Evolutionary conservation across 2,113 vertebrate genomes (phyloP).

Genomic region (Pseudorectes ferrugineus): DNA sequence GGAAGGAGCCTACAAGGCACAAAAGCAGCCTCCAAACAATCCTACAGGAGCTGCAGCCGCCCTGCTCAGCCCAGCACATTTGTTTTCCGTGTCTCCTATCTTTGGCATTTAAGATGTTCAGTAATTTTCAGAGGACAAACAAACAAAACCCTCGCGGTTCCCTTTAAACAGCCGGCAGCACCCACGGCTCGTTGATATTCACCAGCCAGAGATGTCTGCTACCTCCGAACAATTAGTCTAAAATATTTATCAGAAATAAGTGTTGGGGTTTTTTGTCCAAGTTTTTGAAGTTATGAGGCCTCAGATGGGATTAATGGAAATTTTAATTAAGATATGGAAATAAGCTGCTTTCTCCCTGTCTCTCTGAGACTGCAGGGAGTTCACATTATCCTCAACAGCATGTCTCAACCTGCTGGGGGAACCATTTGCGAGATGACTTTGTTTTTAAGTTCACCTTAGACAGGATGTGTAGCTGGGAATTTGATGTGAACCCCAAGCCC

Average conservation of each 20-base stretch:
- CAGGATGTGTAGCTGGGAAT: background rate
- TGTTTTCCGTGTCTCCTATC: background rate
- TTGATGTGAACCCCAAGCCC: background rate
- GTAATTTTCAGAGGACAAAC: constrained; percentile 46
- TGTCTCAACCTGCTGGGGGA: constrained; percentile 50
- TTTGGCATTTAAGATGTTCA: background rate
- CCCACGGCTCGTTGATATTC: constrained; percentile 40
- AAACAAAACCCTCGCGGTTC: background rate
- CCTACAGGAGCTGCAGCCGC: fast-evolving
- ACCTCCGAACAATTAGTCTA: constrained; percentile 56
- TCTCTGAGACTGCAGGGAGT: constrained; percentile 55
- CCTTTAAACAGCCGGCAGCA: background rate
- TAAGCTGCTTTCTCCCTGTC: constrained; percentile 65
- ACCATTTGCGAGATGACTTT: constrained; percentile 38
- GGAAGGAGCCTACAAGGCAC: background rate
- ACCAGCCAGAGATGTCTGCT: constrained; percentile 55
- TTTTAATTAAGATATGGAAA: constrained; percentile 75
- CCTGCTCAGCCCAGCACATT: background rate
- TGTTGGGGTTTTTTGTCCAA: constrained; percentile 40
- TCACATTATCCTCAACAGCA: constrained; percentile 52
- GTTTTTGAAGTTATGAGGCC: constrained; percentile 66
- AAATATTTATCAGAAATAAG: constrained; percentile 71
- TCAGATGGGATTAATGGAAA: constrained; percentile 74
- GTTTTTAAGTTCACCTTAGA: constrained; percentile 39
- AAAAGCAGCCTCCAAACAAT: background rate